Percentiles rank a stretch among this genome's conserved stretches.
phyloP scores from a whole-genome alignment of 2,797 vertebrate genomes.

The Lemur catta region DNA sequence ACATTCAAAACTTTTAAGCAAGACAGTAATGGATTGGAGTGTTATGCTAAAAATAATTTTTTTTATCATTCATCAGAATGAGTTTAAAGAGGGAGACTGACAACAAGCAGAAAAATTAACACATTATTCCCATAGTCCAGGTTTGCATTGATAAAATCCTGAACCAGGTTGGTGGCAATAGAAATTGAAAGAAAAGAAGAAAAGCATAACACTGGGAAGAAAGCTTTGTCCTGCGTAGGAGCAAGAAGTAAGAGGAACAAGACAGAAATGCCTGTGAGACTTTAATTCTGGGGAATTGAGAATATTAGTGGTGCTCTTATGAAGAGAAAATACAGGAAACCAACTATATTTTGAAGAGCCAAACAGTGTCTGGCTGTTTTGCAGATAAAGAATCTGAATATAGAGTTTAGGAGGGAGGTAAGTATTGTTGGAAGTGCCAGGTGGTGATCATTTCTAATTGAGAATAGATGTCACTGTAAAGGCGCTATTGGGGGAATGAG shows the following conservation, averaged over 20 bases:
- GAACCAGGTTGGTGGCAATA: not conserved
- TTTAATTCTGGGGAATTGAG: not conserved
- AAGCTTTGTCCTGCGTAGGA: not conserved
- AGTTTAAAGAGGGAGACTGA: not conserved
- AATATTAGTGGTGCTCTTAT: not conserved
- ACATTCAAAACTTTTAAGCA: not conserved
- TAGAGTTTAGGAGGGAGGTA: not conserved
- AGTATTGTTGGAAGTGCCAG: not conserved
- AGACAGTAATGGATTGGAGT: not conserved
- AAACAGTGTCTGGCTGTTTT: not conserved
- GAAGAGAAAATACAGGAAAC: not conserved
- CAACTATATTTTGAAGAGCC: not conserved
- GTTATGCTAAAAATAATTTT: not conserved
- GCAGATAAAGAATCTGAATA: not conserved
- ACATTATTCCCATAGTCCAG: not conserved
- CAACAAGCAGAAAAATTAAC: not conserved
- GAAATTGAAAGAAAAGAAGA: not conserved
- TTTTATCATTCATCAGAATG: not conserved
- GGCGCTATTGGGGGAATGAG: fast-evolving
- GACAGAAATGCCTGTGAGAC: not conserved
- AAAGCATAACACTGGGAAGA: not conserved
- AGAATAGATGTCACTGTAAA: not conserved
- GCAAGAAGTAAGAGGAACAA: not conserved
- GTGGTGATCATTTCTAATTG: not conserved
- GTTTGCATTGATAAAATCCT: not conserved